A percentile compares a stretch with the other conserved stretches of the same genome.
Evolutionary conservation across 2,797 vertebrate species (phyloP).

Genomic region (Phaenicophaeus curvirostris): DNA sequence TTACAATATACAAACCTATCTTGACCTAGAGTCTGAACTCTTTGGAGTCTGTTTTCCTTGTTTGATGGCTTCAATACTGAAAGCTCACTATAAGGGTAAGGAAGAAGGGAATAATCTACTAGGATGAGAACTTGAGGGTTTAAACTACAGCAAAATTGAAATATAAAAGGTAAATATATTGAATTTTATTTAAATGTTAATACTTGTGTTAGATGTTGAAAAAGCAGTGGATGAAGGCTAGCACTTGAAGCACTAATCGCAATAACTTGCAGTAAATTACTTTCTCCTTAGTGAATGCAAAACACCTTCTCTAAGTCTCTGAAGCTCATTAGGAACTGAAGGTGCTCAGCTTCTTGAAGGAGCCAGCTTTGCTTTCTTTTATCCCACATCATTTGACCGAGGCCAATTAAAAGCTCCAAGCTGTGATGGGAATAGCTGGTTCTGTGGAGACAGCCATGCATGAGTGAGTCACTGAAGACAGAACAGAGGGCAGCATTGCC

Average conservation of each 20-base stretch:
- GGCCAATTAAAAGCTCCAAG: background rate
- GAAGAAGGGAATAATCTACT: background rate
- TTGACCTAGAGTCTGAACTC: background rate
- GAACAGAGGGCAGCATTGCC: slow-evolving; percentile 15
- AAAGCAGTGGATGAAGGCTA: background rate
- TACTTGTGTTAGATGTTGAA: background rate
- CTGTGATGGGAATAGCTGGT: background rate
- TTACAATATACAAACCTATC: background rate
- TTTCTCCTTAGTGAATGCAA: background rate
- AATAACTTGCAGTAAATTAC: background rate
- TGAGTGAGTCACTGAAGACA: background rate
- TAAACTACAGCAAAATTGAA: background rate
- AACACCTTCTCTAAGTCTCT: background rate
- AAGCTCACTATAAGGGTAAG: background rate
- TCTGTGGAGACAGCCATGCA: fast-evolving
- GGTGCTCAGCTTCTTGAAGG: background rate
- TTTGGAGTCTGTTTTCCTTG: background rate
- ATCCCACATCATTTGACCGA: background rate
- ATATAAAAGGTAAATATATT: background rate
- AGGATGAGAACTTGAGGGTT: background rate
- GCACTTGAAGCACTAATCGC: background rate
- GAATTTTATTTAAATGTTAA: background rate
- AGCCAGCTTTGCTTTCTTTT: background rate
- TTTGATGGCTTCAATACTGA: background rate
- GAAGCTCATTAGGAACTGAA: background rate